A percentile compares a stretch with the other conserved stretches of the same genome.
Conservation (phyloP, 1,140 invertebrate genomes). For the Lasioglossum baleicum region DNA sequence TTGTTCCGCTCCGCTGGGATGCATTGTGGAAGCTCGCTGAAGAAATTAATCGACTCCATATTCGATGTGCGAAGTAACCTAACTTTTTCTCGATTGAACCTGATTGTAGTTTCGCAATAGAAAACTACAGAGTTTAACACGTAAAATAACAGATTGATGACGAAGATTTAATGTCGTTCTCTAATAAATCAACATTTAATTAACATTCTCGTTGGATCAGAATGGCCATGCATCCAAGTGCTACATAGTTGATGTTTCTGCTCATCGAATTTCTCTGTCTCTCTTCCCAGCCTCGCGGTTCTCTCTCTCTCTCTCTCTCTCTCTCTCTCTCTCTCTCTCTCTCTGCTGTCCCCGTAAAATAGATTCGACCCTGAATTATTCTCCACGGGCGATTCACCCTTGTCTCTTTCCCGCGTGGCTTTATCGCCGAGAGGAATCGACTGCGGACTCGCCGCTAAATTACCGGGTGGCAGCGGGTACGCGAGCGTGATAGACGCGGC, state of each 20-base stretch:
- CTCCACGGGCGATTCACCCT: constrained; percentile 45
- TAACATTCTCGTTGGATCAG: too few species aligned
- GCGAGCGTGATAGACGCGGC: constrained; percentile 55
- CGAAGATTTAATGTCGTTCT: background rate
- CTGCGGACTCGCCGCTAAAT: constrained; percentile 64
- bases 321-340: background rate
- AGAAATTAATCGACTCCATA: background rate
- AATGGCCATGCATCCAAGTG: too few species aligned
- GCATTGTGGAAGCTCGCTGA: background rate
- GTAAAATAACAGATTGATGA: background rate
- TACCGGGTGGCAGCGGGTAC: constrained; percentile 61
- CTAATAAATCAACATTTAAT: too few species aligned
- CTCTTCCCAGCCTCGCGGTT: constrained; percentile 47
- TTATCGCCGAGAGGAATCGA: constrained; percentile 69
- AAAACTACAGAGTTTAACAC: constrained; percentile 19
- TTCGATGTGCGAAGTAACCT: too few species aligned
- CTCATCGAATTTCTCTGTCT: constrained; percentile 68
- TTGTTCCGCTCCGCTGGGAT: constrained; percentile 38
- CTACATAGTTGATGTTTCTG: constrained; percentile 37
- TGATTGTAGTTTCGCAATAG: background rate
- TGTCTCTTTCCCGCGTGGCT: constrained; percentile 42
- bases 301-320: background rate
- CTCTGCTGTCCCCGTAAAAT: constrained; percentile 23
- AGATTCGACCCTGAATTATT: constrained; percentile 62
- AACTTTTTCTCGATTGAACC: too few species aligned